Base-by-base conservation (phyloP, 2,888 invertebrate genomes). In the Criorhina ranunculi region DNA sequence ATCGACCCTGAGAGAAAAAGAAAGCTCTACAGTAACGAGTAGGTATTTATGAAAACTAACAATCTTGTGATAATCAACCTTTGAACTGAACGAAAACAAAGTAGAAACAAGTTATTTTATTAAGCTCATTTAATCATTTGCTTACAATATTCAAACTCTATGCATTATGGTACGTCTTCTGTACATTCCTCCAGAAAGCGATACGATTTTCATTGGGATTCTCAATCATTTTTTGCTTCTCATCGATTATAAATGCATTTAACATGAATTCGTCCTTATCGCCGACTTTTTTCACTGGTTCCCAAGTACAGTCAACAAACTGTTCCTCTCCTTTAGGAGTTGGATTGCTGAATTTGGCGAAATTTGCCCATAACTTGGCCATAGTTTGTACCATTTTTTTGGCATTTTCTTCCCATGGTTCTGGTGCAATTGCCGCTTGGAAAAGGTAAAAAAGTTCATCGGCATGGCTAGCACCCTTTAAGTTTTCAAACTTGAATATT, bases 341-440 rank as follows among this genome's bases (percentile, higher is more conserved):
- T 55, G 87, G 87, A 24, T 87, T 80, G 17, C 76, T 67, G 88
- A 89, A 91, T 88, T 93, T 93, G 0, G 94, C 94, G 89, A 94
- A 94, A 88, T 94, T 93, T 0, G 93, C 93, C 94, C 94, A 94
- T 90, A 94, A 90, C 35, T 90, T 89, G n/a, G 92, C 90, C 89
- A 94, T 91, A 59, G 91, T 90, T 40, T 92, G 89, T 31, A 92
- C 90, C 12, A 93, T 91, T 15, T 69, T 67, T 66, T 87, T 87
- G 15, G 87, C 73, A 0, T 80, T 53, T 9, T 64, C 19, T 0
- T 85, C 64, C 4, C 89, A 87, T 0, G 87, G 62, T 0, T 85
- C 86, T 1, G 77, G 75, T 6, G 51, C 67, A 5, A 78, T 86
- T 0, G 64, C 72, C 86, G 88, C 87, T 81, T 92, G 93, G 15